These are phyloP conservation scores for Anabas testudineus DNA, from an alignment of 2,797 vertebrate genomes.

Conservation along the genomic window DNA sequence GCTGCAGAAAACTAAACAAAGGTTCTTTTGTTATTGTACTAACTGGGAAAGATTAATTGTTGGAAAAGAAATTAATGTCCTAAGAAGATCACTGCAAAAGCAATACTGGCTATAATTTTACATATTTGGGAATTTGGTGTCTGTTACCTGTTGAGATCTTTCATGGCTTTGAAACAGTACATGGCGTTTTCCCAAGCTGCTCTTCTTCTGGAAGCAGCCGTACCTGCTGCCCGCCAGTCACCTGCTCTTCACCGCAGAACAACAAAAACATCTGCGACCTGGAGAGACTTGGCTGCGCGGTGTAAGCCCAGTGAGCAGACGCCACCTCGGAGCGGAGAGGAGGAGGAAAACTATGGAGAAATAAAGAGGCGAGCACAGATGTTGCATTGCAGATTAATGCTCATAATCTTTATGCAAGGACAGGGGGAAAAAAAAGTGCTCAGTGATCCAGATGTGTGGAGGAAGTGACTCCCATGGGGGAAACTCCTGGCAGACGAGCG, in stretches of 20 bases:
- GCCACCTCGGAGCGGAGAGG: constrained; percentile 30
- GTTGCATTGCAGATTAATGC: constrained; percentile 54
- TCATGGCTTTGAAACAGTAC: constrained; percentile 11
- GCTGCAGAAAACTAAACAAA: constrained; percentile 30
- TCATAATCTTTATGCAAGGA: constrained; percentile 42
- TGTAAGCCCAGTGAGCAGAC: constrained; percentile 58
- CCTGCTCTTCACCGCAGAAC: constrained; percentile 63
- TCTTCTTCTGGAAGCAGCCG: constrained; percentile 33
- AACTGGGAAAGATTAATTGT: not conserved
- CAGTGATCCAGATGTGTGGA: constrained; percentile 68
- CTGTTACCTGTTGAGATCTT: constrained; percentile 21
- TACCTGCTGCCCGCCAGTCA: constrained; percentile 67
- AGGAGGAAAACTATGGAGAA: constrained; percentile 27
- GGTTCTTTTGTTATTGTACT: constrained; percentile 3
- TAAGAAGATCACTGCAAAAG: constrained; percentile 29
- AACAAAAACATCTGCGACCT: constrained; percentile 62
- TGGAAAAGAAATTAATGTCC: not conserved
- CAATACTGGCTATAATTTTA: not conserved
- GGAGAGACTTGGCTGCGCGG: constrained; percentile 48
- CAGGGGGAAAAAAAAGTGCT: constrained; percentile 11
- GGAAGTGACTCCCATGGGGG: constrained; percentile 64
- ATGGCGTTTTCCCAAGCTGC: constrained; percentile 32
- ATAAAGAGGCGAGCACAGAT: constrained; percentile 54
- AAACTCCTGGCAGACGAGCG: constrained; percentile 55
- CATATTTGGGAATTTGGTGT: constrained; percentile 7